phyloP scores from a whole-genome alignment of 2,888 invertebrate species.

The Tachina grossa region DNA sequence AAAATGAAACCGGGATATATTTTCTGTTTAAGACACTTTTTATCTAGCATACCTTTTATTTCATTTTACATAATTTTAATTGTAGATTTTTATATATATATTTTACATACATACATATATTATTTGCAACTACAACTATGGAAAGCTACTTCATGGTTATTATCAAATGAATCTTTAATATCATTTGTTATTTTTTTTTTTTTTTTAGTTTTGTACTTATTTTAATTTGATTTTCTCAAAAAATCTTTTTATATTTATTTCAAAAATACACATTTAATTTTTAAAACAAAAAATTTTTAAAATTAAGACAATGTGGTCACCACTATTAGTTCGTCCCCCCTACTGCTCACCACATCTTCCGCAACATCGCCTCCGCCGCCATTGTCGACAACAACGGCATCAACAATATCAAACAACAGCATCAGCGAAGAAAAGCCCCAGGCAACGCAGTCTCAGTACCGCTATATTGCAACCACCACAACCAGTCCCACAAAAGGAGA shows the following conservation, averaged over 20 bases:
- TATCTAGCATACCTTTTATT: background rate
- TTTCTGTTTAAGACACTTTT: background rate
- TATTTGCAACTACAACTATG: conserved; percentile 23
- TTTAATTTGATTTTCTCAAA: conserved; percentile 65
- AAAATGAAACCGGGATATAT: background rate
- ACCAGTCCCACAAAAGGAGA: conserved; percentile 64
- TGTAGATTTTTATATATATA: background rate
- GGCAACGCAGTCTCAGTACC: conserved; percentile 76
- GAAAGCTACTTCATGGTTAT: conserved; percentile 25
- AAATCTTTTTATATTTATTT: conserved; percentile 69
- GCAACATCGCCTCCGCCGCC: conserved; percentile 71
- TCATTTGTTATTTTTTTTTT: conserved; percentile 32
- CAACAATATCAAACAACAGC: conserved; percentile 50
- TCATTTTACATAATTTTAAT: background rate
- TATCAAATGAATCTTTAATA: conserved; percentile 8
- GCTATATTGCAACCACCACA: conserved; percentile 78
- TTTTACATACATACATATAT: background rate
- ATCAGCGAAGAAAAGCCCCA: conserved; percentile 45
- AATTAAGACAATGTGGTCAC: conserved; percentile 82
- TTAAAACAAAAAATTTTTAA: conserved; percentile 81
- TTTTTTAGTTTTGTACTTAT: conserved; percentile 40
- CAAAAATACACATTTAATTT: conserved; percentile 74
- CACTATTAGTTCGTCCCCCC: conserved; percentile 82
- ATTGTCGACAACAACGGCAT: conserved; percentile 69
- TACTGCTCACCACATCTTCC: conserved; percentile 76